Evolutionary conservation across 2,113 vertebrate genomes (phyloP).

Genomic region (Malurus cyaneus): DNA sequence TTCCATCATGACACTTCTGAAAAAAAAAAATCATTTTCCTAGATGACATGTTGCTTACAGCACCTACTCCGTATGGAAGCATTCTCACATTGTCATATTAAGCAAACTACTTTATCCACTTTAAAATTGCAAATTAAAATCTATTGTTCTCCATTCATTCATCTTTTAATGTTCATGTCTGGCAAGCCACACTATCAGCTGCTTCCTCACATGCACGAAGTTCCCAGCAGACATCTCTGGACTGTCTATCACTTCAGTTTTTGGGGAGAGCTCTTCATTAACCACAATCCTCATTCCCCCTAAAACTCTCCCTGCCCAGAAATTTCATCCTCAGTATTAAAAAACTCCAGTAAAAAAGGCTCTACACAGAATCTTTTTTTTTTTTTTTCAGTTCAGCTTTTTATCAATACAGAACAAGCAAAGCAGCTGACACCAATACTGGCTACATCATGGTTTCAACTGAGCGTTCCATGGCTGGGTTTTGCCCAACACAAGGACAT

Average conservation of each 20-base stretch:
- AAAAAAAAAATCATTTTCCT: neutral
- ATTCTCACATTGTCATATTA: neutral
- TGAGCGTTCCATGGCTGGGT: accelerated
- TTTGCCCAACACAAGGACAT: neutral
- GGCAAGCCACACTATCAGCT: neutral
- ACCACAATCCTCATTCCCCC: neutral
- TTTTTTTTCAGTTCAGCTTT: neutral
- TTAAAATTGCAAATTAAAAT: neutral
- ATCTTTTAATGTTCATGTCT: neutral
- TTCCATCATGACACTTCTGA: neutral
- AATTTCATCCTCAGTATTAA: neutral
- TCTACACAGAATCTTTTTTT: neutral
- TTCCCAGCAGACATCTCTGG: neutral
- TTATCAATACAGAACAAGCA: neutral
- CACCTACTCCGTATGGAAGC: neutral
- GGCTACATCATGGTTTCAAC: neutral
- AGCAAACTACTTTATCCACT: neutral
- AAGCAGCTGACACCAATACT: neutral
- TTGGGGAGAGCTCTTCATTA: neutral
- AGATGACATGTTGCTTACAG: neutral
- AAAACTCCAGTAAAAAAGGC: neutral
- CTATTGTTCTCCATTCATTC: neutral
- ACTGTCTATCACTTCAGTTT: neutral
- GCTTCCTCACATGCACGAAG: neutral
- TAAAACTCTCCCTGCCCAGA: neutral